A percentile compares a stretch with the other conserved stretches of the same genome.
These are phyloP conservation scores for Pyrgus malvae DNA, from an alignment of 2,888 invertebrate genomes.

Conservation along the genomic window DNA sequence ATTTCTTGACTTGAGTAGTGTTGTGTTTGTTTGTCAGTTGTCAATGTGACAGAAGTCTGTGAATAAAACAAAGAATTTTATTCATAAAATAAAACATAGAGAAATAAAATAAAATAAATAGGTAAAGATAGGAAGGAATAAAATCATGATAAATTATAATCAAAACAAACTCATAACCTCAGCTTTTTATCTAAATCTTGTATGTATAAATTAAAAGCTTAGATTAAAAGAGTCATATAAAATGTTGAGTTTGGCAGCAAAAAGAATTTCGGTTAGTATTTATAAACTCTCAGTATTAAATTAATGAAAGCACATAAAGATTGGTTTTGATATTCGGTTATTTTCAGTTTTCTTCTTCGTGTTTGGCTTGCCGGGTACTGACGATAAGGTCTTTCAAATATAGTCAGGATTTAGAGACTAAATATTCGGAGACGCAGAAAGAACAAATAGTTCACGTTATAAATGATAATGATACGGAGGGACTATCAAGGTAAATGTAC, in stretches of 20 bases:
- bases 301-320: no score
- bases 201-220: no score
- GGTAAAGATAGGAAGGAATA: no score
- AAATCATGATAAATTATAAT: no score
- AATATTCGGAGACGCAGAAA: conserved; percentile 60
- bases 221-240: not conserved
- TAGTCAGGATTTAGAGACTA: conserved; percentile 49
- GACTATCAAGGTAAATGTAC: conserved; percentile 59
- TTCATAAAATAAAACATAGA: no score
- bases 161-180: no score
- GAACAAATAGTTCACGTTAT: conserved; percentile 64
- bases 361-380: conserved; percentile 7
- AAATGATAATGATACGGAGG: conserved; percentile 53
- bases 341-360: conserved; percentile 7
- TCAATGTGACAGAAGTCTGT: no score
- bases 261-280: not conserved
- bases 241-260: not conserved
- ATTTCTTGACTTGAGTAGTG: no score
- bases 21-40: no score
- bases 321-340: not conserved
- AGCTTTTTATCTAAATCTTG: no score
- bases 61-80: no score
- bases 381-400: conserved; percentile 31
- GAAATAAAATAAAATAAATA: no score
- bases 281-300: not conserved